Evolutionary conservation across 2,797 vertebrate species (phyloP).

Genomic region (Pipistrellus pygmaeus): DNA sequence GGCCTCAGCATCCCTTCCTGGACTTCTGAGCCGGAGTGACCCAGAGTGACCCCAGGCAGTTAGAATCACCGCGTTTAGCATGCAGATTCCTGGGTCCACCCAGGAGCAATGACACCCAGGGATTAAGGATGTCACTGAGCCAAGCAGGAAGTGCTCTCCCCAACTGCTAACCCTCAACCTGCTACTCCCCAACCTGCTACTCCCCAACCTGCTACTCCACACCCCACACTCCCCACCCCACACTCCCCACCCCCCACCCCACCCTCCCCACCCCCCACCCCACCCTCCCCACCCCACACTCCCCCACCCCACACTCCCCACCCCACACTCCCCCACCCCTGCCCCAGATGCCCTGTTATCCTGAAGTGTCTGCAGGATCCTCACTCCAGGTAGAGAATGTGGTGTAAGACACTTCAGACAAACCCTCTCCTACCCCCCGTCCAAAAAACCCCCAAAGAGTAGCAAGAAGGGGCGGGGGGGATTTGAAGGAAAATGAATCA

Average conservation of each 20-base stretch:
- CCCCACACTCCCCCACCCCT: too few relatives aligned
- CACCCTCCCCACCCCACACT: accelerated
- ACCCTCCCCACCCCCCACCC: too few relatives aligned
- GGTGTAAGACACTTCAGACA: background rate
- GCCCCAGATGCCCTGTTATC: background rate
- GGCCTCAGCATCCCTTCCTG: background rate
- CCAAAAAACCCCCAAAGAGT: background rate
- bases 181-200: too few relatives aligned
- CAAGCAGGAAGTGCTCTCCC: background rate
- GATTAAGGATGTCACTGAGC: background rate
- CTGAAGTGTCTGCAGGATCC: background rate
- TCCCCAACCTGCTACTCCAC: too few relatives aligned
- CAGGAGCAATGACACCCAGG: background rate
- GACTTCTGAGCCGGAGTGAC: background rate
- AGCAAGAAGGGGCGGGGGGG: too few relatives aligned
- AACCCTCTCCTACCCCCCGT: background rate
- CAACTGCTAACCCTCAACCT: accelerated
- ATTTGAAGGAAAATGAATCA: background rate
- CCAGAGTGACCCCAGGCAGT: background rate
- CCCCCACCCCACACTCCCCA: too few relatives aligned
- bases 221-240: too few relatives aligned
- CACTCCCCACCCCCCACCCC: too few relatives aligned
- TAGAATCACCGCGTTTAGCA: background rate
- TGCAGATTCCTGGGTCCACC: background rate
- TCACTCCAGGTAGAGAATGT: accelerated